These are phyloP conservation scores for Phaedon cochleariae DNA, from an alignment of 2,888 invertebrate genomes.

Conservation along the genomic window DNA sequence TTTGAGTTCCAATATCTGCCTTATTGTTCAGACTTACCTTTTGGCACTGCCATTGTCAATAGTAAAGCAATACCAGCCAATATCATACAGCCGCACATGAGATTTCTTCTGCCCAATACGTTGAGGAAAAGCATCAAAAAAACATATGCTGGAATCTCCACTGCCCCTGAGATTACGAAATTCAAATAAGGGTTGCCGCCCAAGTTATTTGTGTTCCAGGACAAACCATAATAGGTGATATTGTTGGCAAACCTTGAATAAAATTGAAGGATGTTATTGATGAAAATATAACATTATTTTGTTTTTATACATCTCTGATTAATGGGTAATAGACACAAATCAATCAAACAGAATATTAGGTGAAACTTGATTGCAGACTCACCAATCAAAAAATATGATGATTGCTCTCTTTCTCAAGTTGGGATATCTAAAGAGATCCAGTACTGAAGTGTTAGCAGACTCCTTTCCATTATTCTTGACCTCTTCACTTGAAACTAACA, in stretches of 20 bases:
- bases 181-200: slow-evolving; percentile 78
- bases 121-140: slow-evolving; percentile 74
- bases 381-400: slow-evolving; percentile 80
- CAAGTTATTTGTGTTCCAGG: slow-evolving; percentile 77
- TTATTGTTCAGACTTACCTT: no score
- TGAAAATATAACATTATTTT: no score
- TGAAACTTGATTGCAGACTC: slow-evolving; percentile 47
- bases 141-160: slow-evolving; percentile 78
- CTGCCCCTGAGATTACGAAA: slow-evolving; percentile 77
- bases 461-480: slow-evolving; percentile 35
- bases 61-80: slow-evolving; percentile 69
- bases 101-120: slow-evolving; percentile 73
- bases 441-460: slow-evolving; percentile 39
- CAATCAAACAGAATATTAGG: no score
- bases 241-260: slow-evolving; percentile 79
- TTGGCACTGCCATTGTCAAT: slow-evolving; percentile 68
- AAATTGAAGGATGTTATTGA: no score
- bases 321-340: no score
- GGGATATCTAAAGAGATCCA: slow-evolving; percentile 70
- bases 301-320: no score
- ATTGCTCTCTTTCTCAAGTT: slow-evolving; percentile 72
- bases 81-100: slow-evolving; percentile 75
- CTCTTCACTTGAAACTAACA: slow-evolving; percentile 62
- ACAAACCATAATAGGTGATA: slow-evolving; percentile 80
- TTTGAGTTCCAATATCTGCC: no score